Conservation (phyloP, 2,113 vertebrate species). For the Perca schrenkii region DNA sequence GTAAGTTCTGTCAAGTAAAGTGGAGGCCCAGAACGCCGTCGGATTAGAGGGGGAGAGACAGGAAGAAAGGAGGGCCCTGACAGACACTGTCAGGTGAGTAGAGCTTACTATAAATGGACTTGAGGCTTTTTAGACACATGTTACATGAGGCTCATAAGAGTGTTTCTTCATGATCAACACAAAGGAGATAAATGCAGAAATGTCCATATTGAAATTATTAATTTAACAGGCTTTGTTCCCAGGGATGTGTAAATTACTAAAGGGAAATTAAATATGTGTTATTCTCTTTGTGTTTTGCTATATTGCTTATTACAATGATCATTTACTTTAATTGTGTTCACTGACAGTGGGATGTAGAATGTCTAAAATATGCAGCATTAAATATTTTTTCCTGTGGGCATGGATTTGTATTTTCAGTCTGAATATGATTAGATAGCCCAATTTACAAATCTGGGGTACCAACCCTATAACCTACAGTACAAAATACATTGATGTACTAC, state of each 20-base stretch:
- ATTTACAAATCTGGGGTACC: conserved; percentile 35
- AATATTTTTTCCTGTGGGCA: conserved; percentile 58
- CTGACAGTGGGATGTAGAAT: conserved; percentile 22
- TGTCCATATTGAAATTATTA: conserved; percentile 36
- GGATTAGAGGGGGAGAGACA: conserved; percentile 68
- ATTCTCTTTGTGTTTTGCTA: conserved; percentile 41
- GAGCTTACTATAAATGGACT: conserved; percentile 55
- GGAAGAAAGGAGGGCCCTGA: conserved; percentile 53
- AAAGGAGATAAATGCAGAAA: conserved; percentile 11
- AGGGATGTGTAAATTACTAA: conserved; percentile 51
- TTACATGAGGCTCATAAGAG: conserved; percentile 18
- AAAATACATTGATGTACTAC: conserved; percentile 11
- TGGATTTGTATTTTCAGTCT: conserved; percentile 54
- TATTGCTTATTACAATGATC: conserved; percentile 52
- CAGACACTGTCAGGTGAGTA: conserved; percentile 69
- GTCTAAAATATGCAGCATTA: conserved; percentile 64
- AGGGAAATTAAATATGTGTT: conserved; percentile 46
- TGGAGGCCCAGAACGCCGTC: conserved; percentile 56
- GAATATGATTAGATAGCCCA: conserved; percentile 57
- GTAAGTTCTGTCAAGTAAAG: conserved; percentile 74
- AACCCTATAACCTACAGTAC: conserved; percentile 25
- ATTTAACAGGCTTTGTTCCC: conserved; percentile 48
- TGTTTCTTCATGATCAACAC: conserved; percentile 20
- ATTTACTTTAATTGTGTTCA: conserved; percentile 55
- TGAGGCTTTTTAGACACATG: conserved; percentile 19